Conservation (phyloP, 2,888 invertebrate genomes). For the Troglohyphantes excavatus region DNA sequence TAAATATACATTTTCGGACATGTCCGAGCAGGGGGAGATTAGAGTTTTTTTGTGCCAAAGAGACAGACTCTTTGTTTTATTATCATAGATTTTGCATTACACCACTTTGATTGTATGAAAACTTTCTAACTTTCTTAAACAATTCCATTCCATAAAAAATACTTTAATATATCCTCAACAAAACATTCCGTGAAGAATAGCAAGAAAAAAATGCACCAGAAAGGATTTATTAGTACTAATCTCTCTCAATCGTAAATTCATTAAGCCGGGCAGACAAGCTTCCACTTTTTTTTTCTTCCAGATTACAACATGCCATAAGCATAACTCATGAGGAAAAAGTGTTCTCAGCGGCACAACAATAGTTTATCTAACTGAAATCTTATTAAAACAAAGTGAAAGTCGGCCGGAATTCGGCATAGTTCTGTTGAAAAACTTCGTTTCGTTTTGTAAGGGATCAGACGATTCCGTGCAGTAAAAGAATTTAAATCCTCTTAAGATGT, state of each 20-base stretch:
- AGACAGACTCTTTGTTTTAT: too few species aligned
- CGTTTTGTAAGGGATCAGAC: conserved; percentile 10
- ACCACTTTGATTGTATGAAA: too few species aligned
- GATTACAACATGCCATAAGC: not conserved
- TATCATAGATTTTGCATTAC: too few species aligned
- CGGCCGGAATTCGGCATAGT: conserved; percentile 39
- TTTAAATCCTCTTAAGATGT: conserved; percentile 35
- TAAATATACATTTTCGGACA: too few species aligned
- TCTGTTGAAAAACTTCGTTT: conserved; percentile 28
- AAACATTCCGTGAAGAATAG: too few species aligned
- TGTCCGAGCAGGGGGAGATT: too few species aligned
- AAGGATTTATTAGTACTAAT: too few species aligned
- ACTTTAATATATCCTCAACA: too few species aligned
- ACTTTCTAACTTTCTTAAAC: too few species aligned
- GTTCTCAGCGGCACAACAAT: not conserved
- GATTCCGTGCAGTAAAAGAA: conserved; percentile 16
- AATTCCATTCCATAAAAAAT: too few species aligned
- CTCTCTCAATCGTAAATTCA: not conserved
- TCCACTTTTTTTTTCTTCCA: not conserved
- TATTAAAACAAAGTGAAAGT: conserved; percentile 40
- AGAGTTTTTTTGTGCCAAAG: too few species aligned
- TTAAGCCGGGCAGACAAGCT: not conserved
- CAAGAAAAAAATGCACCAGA: too few species aligned
- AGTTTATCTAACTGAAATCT: not conserved
- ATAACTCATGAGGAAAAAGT: not conserved